Conservation (phyloP, 2,113 vertebrate species). For the Pachypanchax playfairii region DNA sequence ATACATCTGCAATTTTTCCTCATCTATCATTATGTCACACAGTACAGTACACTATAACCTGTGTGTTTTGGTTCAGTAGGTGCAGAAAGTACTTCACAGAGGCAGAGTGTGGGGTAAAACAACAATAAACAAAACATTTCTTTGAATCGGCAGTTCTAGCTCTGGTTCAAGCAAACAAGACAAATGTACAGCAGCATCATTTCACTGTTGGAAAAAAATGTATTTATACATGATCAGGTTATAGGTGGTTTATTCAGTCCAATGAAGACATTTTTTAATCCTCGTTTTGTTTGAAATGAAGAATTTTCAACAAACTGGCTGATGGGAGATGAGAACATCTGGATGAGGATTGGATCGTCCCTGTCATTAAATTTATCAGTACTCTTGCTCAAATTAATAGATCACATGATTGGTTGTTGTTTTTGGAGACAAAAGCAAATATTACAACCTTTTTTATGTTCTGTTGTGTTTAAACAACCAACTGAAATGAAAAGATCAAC, state of each 20-base stretch:
- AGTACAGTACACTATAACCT: constrained; percentile 10
- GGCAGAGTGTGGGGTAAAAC: constrained; percentile 1
- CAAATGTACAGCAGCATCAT: neutral
- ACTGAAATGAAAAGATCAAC: neutral
- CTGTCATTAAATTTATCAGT: too few relatives aligned
- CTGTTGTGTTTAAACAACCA: neutral
- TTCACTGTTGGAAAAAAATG: neutral
- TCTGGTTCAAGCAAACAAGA: neutral
- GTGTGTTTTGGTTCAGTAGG: constrained; percentile 29
- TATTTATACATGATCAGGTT: neutral
- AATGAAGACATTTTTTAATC: neutral
- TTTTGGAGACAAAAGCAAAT: too few relatives aligned
- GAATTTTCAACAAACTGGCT: too few relatives aligned
- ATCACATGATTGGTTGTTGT: too few relatives aligned
- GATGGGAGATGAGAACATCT: too few relatives aligned
- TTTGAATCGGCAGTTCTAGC: neutral
- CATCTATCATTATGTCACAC: constrained; percentile 33
- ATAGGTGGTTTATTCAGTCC: neutral
- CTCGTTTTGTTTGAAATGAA: neutral
- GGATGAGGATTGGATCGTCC: too few relatives aligned
- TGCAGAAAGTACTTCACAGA: constrained; percentile 5
- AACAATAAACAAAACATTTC: constrained; percentile 18
- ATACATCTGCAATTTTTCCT: constrained; percentile 25
- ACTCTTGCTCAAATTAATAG: neutral
- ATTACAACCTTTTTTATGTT: too few relatives aligned